Percentiles rank a stretch among this genome's conserved stretches.
Evolutionary conservation across 2,888 invertebrate species (phyloP).

Genomic region (Penaeus monodon): DNA sequence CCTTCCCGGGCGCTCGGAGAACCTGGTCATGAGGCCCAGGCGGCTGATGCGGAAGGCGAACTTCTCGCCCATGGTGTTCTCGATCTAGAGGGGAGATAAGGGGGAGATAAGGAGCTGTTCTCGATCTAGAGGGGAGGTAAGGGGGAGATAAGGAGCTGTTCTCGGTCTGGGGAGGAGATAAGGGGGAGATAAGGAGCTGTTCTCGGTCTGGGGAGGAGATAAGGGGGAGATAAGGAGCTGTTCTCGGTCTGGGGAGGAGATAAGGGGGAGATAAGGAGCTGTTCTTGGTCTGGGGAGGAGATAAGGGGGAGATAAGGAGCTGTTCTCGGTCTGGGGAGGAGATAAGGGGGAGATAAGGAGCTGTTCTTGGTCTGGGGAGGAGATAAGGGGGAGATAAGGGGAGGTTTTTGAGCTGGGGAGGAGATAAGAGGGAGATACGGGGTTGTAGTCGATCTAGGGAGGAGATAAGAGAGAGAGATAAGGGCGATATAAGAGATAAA

Average conservation of each 20-base stretch:
- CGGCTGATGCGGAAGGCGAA: conserved; percentile 92
- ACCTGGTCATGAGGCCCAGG: conserved; percentile 88
- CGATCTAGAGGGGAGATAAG: conserved; percentile 69
- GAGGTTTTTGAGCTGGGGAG: neutral
- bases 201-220: neutral
- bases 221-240: neutral
- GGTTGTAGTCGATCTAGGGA: neutral
- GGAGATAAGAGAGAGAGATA: no score
- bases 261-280: neutral
- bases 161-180: neutral
- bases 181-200: neutral
- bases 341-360: no score
- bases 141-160: neutral
- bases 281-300: no score
- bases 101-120: neutral
- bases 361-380: neutral
- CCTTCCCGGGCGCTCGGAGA: conserved; percentile 83
- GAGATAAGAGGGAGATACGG: neutral
- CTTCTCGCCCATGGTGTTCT: conserved; percentile 93
- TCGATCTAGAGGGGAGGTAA: neutral
- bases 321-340: no score
- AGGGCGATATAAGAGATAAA: neutral
- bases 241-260: no score
- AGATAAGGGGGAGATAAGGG: neutral
- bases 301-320: neutral